Percentiles rank a stretch among this genome's conserved stretches.
Conservation (phyloP, 2,797 vertebrate species). For the Sebastes melanostomus region DNA sequence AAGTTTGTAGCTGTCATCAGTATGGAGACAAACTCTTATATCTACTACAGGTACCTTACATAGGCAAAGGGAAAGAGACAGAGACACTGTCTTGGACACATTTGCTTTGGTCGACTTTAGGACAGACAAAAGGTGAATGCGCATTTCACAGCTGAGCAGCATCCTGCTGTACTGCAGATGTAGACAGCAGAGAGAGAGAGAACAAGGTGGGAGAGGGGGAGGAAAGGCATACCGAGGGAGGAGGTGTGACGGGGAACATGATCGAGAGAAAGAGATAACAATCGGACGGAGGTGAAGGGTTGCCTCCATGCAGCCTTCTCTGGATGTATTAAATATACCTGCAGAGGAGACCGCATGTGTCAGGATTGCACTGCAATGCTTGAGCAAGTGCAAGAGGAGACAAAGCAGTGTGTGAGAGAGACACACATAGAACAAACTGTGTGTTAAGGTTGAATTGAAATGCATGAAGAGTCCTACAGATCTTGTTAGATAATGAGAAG, state of each 20-base stretch:
- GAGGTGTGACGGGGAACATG: background rate
- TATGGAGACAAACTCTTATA: no score
- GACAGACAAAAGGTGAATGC: conserved; percentile 32
- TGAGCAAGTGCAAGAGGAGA: background rate
- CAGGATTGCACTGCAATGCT: conserved; percentile 29
- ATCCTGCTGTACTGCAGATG: conserved; percentile 15
- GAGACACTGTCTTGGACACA: background rate
- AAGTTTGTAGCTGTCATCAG: no score
- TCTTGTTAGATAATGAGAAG: background rate
- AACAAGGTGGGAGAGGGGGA: background rate
- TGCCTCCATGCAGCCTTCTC: background rate
- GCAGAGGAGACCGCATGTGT: conserved; percentile 14
- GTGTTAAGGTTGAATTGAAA: background rate
- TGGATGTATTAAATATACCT: background rate
- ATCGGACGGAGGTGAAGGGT: background rate
- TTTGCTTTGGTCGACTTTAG: background rate
- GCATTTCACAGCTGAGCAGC: conserved; percentile 27
- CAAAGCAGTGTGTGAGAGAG: background rate
- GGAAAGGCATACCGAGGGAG: background rate
- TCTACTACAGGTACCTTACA: no score
- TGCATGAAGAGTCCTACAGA: background rate
- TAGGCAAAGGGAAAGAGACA: no score
- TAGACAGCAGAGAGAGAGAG: background rate
- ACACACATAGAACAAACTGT: background rate
- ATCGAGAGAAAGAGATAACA: background rate